Evolutionary conservation across 2,888 invertebrate genomes (phyloP), one percentile per base, ranked within the genome.

Genomic region (Chironomus tentans): DNA sequence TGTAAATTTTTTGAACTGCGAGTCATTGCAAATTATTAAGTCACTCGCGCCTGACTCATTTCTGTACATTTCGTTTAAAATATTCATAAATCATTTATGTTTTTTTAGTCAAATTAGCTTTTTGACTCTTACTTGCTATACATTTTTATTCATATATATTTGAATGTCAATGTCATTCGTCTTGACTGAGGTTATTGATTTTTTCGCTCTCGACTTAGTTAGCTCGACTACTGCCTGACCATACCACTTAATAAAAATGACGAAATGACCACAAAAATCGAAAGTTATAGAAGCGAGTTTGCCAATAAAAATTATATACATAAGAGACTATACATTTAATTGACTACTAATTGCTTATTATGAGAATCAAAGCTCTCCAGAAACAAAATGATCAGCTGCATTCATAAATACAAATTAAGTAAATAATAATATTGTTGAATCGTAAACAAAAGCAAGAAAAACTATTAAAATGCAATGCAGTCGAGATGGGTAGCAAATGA

Each of bases 341-440:
- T 74, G 74, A 68, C 68, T 48, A 68, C 74, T 74, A 74, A 74
- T 68, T 72, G 61, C 38, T 62, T 56, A 56, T 56, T 71, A 71
- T 56, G 71, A 71, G 50, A 50, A 56, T 56, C 15, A 18, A n/a
- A 4, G n/a, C 15, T 56, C 56, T 56, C 56, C 56, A 56, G 15
- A 56, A 15, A 7, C n/a, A 50, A 50, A 48, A 50, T 50, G n/a
- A 50, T 50, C 18, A 18, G 15, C 56, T 56, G 18, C 56, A 56
- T 56, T 56, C 56, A 56, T 15, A 15, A 13, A 50, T 18, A 15
- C 5, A 56, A 56, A 15, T 18, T 56, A 15, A 56, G 56, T 56
- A 47, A 18, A 47, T 15, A 21, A n/a, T 46, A 71, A 50, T 74
- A 38, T 38, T 38, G 38, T 38, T 62, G 22, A 74, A 15, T 73